phyloP scores from a whole-genome alignment of 2,797 vertebrate species.

The Nannoperca obscura region DNA sequence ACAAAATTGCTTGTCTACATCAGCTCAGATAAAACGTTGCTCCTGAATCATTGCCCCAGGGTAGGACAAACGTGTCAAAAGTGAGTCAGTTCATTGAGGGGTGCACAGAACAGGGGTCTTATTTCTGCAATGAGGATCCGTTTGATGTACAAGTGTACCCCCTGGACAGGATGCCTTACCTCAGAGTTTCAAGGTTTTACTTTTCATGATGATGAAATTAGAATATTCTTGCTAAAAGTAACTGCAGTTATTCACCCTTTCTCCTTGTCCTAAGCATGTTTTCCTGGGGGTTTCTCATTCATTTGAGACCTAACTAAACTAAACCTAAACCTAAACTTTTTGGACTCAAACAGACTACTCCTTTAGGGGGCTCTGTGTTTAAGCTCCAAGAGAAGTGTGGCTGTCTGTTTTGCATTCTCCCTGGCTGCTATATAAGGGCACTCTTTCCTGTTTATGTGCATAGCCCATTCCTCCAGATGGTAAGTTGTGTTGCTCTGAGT shows the following conservation, averaged over 20 bases:
- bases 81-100: constrained; percentile 5
- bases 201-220: constrained; percentile 51
- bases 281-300: background rate
- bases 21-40: background rate
- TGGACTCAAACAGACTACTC: constrained; percentile 12
- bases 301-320: background rate
- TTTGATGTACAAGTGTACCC: constrained; percentile 44
- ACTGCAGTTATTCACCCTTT: constrained; percentile 10
- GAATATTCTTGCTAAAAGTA: constrained; percentile 36
- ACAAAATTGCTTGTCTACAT: background rate
- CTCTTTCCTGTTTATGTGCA: constrained; percentile 37
- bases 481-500: constrained; percentile 35
- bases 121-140: constrained; percentile 26
- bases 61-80: constrained; percentile 53
- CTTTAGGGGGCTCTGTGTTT: constrained; percentile 17
- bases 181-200: constrained; percentile 42
- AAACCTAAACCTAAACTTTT: constrained; percentile 1
- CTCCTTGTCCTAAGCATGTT: constrained; percentile 16
- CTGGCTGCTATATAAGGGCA: constrained; percentile 23
- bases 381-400: background rate
- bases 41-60: constrained; percentile 44
- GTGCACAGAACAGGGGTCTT: constrained; percentile 21
- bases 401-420: constrained; percentile 14
- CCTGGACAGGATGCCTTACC: constrained; percentile 27
- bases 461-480: constrained; percentile 47